Base-by-base conservation (phyloP, 2,113 vertebrate species). In the Corythornis madagascariensis region DNA sequence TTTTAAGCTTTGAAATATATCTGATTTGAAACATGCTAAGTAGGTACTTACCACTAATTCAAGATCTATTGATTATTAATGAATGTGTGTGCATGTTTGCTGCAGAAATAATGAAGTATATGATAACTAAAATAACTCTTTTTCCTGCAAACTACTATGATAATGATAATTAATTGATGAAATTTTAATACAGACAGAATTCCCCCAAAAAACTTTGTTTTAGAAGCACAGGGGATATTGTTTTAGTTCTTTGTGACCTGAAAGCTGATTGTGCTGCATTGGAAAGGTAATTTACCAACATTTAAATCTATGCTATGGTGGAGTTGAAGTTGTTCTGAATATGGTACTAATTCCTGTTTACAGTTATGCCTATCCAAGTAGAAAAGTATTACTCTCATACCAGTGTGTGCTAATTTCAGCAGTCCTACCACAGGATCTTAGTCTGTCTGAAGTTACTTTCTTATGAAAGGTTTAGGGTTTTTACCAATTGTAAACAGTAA, bases 261-360 rank as follows among this genome's bases (percentile, higher is more conserved):
- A 95, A 95, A 95, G 85, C 82, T 88, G 24, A 89, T 75, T 93
- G 10, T 67, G 28, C 21, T 90, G 43, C 73, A 91, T 93, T 74
- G 70, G 50, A 29, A 86, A 89, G 40, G 38, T 72, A 83, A 57
- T 33, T 89, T 73, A 55, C 14, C 77, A 63, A 56, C 50, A 90
- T 40, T 16, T 84, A 90, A 90, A 86, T 76, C 83, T 89, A 25
- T 26, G 14, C 53, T 89, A 20, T 7, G 53, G n/a, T 6, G 26
- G 43, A 64, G 53, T 33, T 90, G 22, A 80, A 92, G 69, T n/a
- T 22, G 8, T 88, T 86, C 55, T 67, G 47, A 76, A 83, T 15
- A 33, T 28, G 25, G 10, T 53, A 52, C 48, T 53, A 71, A 71
- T 38, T 71, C 25, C 38, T 53, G 13, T 71, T 53, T 40, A 71